Evolutionary conservation across 2,113 vertebrate species (phyloP).

Genomic region (Cichladusa arquata): DNA sequence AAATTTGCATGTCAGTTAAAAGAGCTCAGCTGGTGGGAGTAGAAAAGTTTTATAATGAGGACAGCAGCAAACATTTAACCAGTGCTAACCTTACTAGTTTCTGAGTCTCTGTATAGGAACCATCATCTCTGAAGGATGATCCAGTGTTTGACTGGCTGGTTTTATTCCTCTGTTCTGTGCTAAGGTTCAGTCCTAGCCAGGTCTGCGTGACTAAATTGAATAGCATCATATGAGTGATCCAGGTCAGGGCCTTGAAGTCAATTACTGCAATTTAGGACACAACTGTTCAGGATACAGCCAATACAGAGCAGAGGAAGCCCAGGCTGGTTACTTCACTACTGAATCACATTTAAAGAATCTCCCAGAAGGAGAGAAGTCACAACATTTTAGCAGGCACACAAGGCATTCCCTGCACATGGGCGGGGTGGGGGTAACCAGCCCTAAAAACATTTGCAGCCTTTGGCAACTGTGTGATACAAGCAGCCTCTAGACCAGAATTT

Average conservation of each 20-base stretch:
- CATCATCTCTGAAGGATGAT: neutral
- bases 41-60: neutral
- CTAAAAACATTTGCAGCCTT: neutral
- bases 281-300: neutral
- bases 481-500: neutral
- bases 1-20: neutral
- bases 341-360: neutral
- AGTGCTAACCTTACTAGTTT: neutral
- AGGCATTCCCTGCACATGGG: fast-evolving
- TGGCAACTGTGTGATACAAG: neutral
- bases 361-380: neutral
- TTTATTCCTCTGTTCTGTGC: neutral
- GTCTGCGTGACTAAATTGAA: neutral
- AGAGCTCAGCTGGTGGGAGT: neutral
- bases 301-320: neutral
- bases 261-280: neutral
- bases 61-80: neutral
- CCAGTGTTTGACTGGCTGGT: neutral
- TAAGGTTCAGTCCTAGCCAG: neutral
- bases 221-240: neutral
- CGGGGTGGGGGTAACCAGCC: neutral
- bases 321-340: neutral
- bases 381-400: neutral
- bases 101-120: neutral
- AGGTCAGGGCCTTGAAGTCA: neutral